Base-by-base conservation (phyloP, 2,888 invertebrate species). In the Psylliodes chrysocephalus region DNA sequence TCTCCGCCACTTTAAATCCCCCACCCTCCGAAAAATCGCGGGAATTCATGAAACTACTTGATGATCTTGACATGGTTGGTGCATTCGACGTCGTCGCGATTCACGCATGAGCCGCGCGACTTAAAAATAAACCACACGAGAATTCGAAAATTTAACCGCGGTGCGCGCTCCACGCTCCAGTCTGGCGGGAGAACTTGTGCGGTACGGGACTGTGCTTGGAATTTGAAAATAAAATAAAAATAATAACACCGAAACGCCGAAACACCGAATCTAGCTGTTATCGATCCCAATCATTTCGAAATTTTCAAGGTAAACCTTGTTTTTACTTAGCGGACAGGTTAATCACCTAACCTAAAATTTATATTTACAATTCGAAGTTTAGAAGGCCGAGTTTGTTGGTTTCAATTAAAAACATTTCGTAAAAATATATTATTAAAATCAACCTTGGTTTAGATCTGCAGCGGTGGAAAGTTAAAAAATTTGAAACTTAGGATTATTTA, bases 31-130 rank as follows among this genome's bases (percentile, higher is more conserved):
- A 22, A 4, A 4, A 22, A 22, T 22, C 22, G 22, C 22, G 22
- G 33, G 10, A 8, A 38, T 14, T 14, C 51, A 51, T 33, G 33
- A 33, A 51, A 18, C 7, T 28, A 52, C 38, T 19, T 33, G 22
- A 40, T 40, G 53, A 53, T 53, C 40, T 53, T 40, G 53, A 53
- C 53, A 53, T 40, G 40, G 19, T 53, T 52, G 38, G 38, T 15
- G 14, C 8, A 49, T n/a, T n/a, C 14, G 18, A 18, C n/a, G 8
- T 15, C 10, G 10, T n/a, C 10, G 3, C 10, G 7, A 18, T 52
- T 18, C 14, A 40, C 53, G 53, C 53, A 53, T 53, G 53, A 15
- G 40, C 25, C 3, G 7, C 4, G 8, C 38, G 25, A 5, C 40
- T 40, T 53, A 40, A 40, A 53, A 53, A 40, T 53, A 53, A 8